Evolutionary conservation across 2,113 vertebrate species (phyloP), one percentile per base, ranked within the genome.

Genomic region (Lamprologus tigripictilis): DNA sequence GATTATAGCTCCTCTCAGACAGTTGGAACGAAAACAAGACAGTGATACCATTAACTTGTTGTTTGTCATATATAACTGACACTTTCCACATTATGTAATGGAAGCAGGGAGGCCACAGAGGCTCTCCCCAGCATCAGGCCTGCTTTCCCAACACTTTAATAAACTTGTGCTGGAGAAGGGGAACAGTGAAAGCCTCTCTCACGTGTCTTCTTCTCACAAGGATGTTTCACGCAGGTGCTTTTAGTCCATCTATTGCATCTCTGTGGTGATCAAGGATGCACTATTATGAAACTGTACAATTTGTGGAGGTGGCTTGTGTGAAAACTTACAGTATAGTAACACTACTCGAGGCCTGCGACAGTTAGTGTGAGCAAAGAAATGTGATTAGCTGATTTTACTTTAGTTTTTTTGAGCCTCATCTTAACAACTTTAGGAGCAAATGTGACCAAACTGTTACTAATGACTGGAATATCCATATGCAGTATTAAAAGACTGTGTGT

Each of bases 1-100:
- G 63, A 90, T 91, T 90, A 89, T 21, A 84, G 54, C 92, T 82
- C 8, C 5, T 88, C 73, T 21, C 55, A 90, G 86, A 73, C 53
- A 55, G 42, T 21, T 33, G 66, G 12, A 82, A 45, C 3, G 71
- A 88, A 85, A 61, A 26, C 9, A 89, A 9, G 17, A 71, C 33
- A 23, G 63, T 31, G 57, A 73, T 35, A 53, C 79, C 8, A 11
- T 78, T 31, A 45, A 73, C 21, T 12, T 57, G 54, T 68, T 89
- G 49, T 33, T 86, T 55, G 21, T 85, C 37, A 63, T 57, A 73
- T 66, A 19, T 71, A 16, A 37, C 54, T 42, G 42, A 85, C 76
- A 47, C 9, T 81, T 31, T 83, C 35, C 21, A n/a, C 19, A 26
- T 82, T 82, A 51, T 84, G 35, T 89, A 66, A 88, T 71, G 13